Conservation (phyloP, 2,888 invertebrate species). For the Anagyrus pseudococci region DNA sequence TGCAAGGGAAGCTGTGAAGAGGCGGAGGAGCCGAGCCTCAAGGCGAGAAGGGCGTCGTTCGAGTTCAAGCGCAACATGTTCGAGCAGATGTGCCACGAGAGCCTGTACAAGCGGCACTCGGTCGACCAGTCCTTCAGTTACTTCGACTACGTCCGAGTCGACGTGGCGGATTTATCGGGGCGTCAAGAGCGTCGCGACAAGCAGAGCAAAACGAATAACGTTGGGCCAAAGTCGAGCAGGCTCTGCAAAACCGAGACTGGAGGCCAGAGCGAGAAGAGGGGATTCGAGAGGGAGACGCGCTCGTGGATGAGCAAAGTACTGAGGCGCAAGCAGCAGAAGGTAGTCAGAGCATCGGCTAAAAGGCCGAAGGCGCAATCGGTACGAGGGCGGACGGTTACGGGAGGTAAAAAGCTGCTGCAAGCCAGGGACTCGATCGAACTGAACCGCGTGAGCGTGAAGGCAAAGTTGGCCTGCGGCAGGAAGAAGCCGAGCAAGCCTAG, state of each 20-base stretch:
- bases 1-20: not conserved
- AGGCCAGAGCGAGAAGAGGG: not conserved
- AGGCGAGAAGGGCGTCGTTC: constrained; percentile 38
- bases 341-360: too few species aligned
- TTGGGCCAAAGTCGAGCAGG: too few species aligned
- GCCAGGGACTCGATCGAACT: constrained; percentile 38
- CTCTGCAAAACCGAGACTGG: not conserved
- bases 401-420: constrained; percentile 20
- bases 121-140: constrained; percentile 49
- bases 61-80: constrained; percentile 31
- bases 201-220: too few species aligned
- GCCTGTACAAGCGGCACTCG: constrained; percentile 47
- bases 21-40: constrained; percentile 1
- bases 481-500: constrained; percentile 26
- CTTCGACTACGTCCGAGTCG: constrained; percentile 48
- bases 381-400: not conserved
- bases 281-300: constrained; percentile 22
- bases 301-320: too few species aligned
- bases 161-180: too few species aligned
- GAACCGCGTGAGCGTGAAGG: constrained; percentile 20
- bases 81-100: constrained; percentile 9
- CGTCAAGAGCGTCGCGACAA: too few species aligned
- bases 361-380: not conserved
- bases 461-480: constrained; percentile 26
- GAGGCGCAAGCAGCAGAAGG: too few species aligned